These are phyloP conservation scores for Saturnia pavonia DNA, from an alignment of 2,888 invertebrate species.

Conservation along the genomic window DNA sequence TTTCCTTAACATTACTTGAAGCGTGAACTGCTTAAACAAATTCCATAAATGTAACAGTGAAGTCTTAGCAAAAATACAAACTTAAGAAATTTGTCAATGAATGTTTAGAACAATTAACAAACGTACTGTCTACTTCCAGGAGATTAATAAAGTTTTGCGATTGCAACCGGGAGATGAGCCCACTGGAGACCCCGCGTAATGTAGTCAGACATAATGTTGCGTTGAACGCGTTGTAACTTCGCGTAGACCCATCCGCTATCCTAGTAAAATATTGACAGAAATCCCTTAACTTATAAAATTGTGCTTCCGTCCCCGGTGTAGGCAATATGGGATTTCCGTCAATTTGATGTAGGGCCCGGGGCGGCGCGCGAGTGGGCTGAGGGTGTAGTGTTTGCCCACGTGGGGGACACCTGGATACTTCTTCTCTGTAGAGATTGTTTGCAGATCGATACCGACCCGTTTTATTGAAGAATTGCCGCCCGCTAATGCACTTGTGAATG, in stretches of 20 bases:
- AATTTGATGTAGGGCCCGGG: conserved; percentile 75
- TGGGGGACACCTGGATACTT: conserved; percentile 74
- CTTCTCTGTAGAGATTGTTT: conserved; percentile 54
- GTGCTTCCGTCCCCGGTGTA: conserved; percentile 74
- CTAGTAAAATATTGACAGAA: conserved; percentile 82
- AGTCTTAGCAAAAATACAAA: conserved; percentile 68
- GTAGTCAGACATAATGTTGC: conserved; percentile 42
- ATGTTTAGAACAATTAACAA: conserved; percentile 61
- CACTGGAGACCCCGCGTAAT: conserved; percentile 26
- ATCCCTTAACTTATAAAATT: conserved; percentile 82
- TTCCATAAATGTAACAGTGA: conserved; percentile 68
- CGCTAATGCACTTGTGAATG: conserved; percentile 36
- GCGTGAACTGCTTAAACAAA: conserved; percentile 63
- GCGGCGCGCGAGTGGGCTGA: conserved; percentile 50
- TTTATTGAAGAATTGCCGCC: conserved; percentile 39
- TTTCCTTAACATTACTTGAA: conserved; percentile 58
- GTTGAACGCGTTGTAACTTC: conserved; percentile 36
- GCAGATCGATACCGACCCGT: conserved; percentile 63
- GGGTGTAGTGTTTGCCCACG: conserved; percentile 63
- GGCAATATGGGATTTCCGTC: conserved; percentile 80
- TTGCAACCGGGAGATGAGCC: conserved; percentile 33
- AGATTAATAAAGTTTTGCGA: conserved; percentile 58
- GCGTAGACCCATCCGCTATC: conserved; percentile 57
- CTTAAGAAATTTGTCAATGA: conserved; percentile 49
- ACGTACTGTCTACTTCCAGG: conserved; percentile 45